Conservation (phyloP, 1,140 invertebrate species). For the Cydia fagiglandana region DNA sequence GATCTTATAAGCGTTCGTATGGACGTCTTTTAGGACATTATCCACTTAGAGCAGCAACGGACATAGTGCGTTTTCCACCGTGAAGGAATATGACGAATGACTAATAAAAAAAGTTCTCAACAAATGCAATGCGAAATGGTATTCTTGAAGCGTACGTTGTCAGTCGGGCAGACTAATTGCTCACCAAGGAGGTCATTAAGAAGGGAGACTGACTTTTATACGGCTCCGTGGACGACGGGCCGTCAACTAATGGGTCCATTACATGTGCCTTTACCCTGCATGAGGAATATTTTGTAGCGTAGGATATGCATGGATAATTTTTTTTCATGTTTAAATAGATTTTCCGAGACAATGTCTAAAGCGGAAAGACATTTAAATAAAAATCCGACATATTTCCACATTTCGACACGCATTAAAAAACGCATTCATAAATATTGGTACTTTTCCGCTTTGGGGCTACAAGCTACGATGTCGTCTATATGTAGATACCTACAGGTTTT, state of each 20-base stretch:
- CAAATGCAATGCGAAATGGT: constrained; percentile 26
- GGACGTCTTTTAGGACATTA: not conserved
- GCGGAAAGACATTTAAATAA: too few species aligned
- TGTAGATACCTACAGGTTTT: too few species aligned
- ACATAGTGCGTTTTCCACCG: not conserved
- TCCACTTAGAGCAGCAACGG: not conserved
- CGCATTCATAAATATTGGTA: too few species aligned
- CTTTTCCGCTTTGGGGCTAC: too few species aligned
- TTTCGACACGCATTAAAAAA: too few species aligned
- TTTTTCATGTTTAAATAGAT: too few species aligned
- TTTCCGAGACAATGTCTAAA: too few species aligned
- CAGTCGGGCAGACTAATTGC: constrained; percentile 20
- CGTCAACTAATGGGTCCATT: constrained; percentile 22
- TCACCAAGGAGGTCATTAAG: constrained; percentile 25
- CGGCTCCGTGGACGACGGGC: not conserved
- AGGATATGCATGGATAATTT: not conserved
- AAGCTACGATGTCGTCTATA: too few species aligned
- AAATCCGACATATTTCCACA: too few species aligned
- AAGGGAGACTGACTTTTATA: constrained; percentile 27
- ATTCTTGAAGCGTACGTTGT: constrained; percentile 23
- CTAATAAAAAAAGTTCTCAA: constrained; percentile 17
- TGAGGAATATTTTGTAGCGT: not conserved
- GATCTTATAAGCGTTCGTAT: not conserved
- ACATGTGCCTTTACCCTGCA: constrained; percentile 3
- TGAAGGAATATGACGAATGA: constrained; percentile 7